phyloP scores from a whole-genome alignment of 2,888 invertebrate genomes.

The Periphyllus acericola region DNA sequence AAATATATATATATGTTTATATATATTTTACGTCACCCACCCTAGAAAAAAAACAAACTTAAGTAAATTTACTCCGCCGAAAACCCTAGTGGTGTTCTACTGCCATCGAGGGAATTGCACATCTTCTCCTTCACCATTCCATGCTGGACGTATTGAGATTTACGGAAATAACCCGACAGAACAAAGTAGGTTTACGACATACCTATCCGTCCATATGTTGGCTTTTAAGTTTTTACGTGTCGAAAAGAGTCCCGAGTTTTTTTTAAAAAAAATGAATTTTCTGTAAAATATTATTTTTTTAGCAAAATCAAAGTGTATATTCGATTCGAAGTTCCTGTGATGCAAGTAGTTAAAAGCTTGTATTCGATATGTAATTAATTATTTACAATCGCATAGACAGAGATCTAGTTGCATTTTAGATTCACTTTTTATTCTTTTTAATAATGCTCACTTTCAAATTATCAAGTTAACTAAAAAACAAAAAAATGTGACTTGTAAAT shows the following conservation, averaged over 20 bases:
- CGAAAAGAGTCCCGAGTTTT: not conserved
- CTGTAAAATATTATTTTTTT: not conserved
- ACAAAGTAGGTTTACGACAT: slow-evolving; percentile 1
- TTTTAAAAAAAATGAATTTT: not conserved
- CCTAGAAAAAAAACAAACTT: not conserved
- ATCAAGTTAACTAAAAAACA: no score
- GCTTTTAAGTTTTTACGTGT: not conserved
- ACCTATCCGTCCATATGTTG: not conserved
- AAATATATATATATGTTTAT: slow-evolving; percentile 26
- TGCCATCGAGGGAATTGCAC: slow-evolving; percentile 19
- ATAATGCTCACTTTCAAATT: no score
- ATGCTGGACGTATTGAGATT: slow-evolving; percentile 54
- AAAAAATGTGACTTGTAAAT: no score
- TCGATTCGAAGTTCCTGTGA: not conserved
- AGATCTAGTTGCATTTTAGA: no score
- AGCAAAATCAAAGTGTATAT: not conserved
- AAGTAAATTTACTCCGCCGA: slow-evolving; percentile 24
- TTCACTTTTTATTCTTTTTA: no score
- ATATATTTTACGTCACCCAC: slow-evolving; percentile 22
- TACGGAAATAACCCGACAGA: slow-evolving; percentile 38
- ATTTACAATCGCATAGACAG: no score
- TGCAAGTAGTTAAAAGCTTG: no score
- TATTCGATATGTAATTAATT: no score
- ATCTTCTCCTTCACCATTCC: not conserved
- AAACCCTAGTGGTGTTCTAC: slow-evolving; percentile 25